Evolutionary conservation across 2,888 invertebrate genomes (phyloP).

Genomic region (Pyrocoelia pectoralis): DNA sequence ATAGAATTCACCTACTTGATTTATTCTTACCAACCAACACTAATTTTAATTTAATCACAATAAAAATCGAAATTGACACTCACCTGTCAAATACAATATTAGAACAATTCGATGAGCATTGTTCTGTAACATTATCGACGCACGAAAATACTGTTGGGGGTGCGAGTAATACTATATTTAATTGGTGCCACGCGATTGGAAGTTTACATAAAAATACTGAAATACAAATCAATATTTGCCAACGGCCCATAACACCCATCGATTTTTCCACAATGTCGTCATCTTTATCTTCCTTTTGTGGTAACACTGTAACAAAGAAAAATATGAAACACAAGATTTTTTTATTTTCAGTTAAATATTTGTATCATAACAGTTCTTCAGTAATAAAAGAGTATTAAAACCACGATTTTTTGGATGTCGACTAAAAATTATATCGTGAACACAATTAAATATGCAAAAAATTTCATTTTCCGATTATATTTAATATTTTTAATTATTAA

Average conservation of each 20-base stretch:
- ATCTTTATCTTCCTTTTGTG: constrained; percentile 22
- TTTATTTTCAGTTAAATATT: no score
- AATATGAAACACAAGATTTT: neutral
- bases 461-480: no score
- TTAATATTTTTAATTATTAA: no score
- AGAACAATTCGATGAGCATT: neutral
- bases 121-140: constrained; percentile 14
- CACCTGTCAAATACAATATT: constrained; percentile 10
- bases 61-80: neutral
- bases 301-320: constrained; percentile 19
- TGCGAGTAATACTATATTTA: constrained; percentile 69
- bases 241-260: constrained; percentile 76
- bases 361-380: no score
- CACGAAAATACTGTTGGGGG: constrained; percentile 70
- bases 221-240: constrained; percentile 62
- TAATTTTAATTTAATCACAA: no score
- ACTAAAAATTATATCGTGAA: no score
- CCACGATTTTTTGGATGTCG: no score
- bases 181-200: constrained; percentile 69
- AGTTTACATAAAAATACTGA: constrained; percentile 66
- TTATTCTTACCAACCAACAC: no score
- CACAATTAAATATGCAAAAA: no score
- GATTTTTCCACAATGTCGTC: constrained; percentile 73
- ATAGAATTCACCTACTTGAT: no score
- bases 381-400: no score